A percentile compares a stretch with the other conserved stretches of the same genome.
phyloP scores from a whole-genome alignment of 2,888 invertebrate species.

The Serripes groenlandicus region DNA sequence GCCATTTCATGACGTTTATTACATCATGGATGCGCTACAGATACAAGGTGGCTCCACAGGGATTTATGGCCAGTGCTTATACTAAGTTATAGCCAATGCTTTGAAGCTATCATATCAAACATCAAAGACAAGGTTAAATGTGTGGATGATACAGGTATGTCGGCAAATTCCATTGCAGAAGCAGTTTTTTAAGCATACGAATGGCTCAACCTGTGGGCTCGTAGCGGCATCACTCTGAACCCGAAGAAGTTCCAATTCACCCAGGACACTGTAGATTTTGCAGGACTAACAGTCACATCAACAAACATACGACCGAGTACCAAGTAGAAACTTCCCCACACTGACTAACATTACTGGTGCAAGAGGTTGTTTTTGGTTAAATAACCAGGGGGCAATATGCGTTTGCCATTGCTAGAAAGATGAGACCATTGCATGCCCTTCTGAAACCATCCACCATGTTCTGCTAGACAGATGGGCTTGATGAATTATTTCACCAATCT shows the following conservation, averaged over 20 bases:
- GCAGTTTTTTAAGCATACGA: constrained; percentile 60
- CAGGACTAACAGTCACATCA: constrained; percentile 53
- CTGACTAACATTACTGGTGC: constrained; percentile 64
- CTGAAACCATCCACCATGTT: too few species aligned
- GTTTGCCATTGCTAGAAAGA: constrained; percentile 56
- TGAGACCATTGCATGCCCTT: constrained; percentile 68
- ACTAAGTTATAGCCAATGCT: constrained; percentile 61
- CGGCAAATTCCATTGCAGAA: constrained; percentile 55
- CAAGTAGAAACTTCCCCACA: constrained; percentile 62
- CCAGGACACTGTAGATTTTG: constrained; percentile 52
- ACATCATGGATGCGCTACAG: too few species aligned
- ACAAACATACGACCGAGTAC: constrained; percentile 64
- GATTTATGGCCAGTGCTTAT: constrained; percentile 61
- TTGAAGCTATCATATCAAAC: constrained; percentile 56
- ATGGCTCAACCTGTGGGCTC: constrained; percentile 29
- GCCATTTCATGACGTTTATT: too few species aligned
- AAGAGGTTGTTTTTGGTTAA: constrained; percentile 69
- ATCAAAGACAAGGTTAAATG: constrained; percentile 61
- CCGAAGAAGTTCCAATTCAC: constrained; percentile 57
- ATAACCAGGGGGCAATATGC: constrained; percentile 70
- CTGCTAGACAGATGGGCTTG: too few species aligned
- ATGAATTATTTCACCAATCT: too few species aligned
- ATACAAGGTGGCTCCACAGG: constrained; percentile 55
- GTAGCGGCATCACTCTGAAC: constrained; percentile 57
- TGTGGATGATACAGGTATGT: constrained; percentile 64